Conservation (phyloP, 2,797 vertebrate genomes). For the Malacoctenus gilli region DNA sequence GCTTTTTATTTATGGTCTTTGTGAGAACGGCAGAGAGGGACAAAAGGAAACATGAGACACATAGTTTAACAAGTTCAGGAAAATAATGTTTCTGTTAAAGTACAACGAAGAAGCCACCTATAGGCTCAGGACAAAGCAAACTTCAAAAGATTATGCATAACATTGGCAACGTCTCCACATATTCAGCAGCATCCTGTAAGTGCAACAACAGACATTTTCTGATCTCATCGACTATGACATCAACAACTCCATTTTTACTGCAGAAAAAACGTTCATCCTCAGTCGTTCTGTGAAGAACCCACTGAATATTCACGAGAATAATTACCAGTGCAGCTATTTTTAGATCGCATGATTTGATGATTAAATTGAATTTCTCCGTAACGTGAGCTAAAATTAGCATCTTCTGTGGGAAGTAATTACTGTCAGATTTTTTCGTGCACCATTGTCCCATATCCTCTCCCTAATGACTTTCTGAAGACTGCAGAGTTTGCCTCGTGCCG, state of each 20-base stretch:
- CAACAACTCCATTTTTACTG: too few species aligned
- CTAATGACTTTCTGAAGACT: conserved; percentile 55
- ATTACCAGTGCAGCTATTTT: conserved; percentile 46
- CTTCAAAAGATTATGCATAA: not conserved
- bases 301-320: conserved; percentile 30
- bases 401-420: conserved; percentile 41
- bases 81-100: too few species aligned
- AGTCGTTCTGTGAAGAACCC: conserved; percentile 3
- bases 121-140: not conserved
- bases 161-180: conserved; percentile 11
- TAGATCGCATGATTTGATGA: conserved; percentile 51
- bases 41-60: too few species aligned
- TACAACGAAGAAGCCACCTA: too few species aligned
- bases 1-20: too few species aligned
- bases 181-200: conserved; percentile 19
- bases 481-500: conserved; percentile 59
- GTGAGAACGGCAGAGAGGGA: too few species aligned
- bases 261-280: conserved; percentile 2
- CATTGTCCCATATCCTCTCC: conserved; percentile 30
- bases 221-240: too few species aligned
- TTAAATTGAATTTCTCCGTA: conserved; percentile 53
- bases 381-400: conserved; percentile 50
- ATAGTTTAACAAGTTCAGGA: too few species aligned
- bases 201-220: conserved; percentile 4
- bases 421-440: conserved; percentile 36